Conservation (phyloP, 2,113 vertebrate genomes). For the Micronycteris hirsuta region DNA sequence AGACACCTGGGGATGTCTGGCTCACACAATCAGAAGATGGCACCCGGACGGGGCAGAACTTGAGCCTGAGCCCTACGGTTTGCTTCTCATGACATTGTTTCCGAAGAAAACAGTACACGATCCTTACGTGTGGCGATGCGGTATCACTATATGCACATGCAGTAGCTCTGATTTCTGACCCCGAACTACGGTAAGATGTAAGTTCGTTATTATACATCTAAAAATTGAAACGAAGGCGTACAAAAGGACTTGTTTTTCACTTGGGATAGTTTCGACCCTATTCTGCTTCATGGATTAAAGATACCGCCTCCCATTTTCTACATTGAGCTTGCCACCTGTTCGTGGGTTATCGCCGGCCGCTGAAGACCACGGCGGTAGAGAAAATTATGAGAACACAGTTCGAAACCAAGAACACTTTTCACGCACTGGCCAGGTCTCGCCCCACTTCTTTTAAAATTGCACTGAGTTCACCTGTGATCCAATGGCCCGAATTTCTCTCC, state of each 20-base stretch:
- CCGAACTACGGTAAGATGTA: neutral
- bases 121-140: neutral
- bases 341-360: neutral
- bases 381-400: neutral
- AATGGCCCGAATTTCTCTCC: neutral
- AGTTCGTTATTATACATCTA: neutral
- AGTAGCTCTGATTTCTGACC: neutral
- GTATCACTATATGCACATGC: too few relatives aligned
- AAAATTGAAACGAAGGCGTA: neutral
- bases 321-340: neutral
- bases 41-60: neutral
- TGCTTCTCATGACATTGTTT: neutral
- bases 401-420: neutral
- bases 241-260: neutral
- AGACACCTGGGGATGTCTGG: neutral
- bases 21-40: neutral
- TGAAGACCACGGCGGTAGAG: neutral
- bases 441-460: neutral
- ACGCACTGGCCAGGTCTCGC: neutral
- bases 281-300: neutral
- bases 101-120: neutral
- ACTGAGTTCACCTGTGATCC: neutral
- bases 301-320: neutral
- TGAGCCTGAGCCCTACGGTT: neutral
- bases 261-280: neutral